These are phyloP conservation scores for Pseudomyrmex pallidus DNA, from an alignment of 1,140 invertebrate genomes.

Conservation along the genomic window DNA sequence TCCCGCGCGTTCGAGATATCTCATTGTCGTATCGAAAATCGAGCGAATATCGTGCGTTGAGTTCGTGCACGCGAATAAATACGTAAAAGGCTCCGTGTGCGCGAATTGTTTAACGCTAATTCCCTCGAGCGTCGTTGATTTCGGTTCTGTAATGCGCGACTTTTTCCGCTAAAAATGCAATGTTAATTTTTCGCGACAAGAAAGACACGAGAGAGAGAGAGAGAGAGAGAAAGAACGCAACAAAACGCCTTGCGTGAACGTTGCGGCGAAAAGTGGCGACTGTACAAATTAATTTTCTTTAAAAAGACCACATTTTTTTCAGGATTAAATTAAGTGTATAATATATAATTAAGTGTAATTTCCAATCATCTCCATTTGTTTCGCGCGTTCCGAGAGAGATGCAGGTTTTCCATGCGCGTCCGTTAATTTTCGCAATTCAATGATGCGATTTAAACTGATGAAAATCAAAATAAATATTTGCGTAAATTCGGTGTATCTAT, in stretches of 20 bases:
- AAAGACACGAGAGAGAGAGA: too few relatives aligned
- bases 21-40: not conserved
- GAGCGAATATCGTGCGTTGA: not conserved
- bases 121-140: not conserved
- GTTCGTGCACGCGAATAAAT: not conserved
- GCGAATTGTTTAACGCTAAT: slow-evolving; percentile 1
- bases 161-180: slow-evolving; percentile 25
- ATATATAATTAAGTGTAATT: not conserved
- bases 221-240: not conserved
- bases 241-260: not conserved
- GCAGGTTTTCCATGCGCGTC: too few relatives aligned
- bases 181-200: slow-evolving; percentile 28
- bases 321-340: not conserved
- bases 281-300: not conserved
- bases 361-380: not conserved
- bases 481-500: too few relatives aligned
- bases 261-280: slow-evolving; percentile 13
- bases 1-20: slow-evolving; percentile 1
- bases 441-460: too few relatives aligned
- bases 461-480: too few relatives aligned
- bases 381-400: not conserved
- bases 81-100: not conserved
- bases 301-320: slow-evolving; percentile 2
- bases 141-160: slow-evolving; percentile 12
- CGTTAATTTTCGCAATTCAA: too few relatives aligned